phyloP scores from a whole-genome alignment of 1,140 invertebrate species.

The Sycophila sp. region DNA sequence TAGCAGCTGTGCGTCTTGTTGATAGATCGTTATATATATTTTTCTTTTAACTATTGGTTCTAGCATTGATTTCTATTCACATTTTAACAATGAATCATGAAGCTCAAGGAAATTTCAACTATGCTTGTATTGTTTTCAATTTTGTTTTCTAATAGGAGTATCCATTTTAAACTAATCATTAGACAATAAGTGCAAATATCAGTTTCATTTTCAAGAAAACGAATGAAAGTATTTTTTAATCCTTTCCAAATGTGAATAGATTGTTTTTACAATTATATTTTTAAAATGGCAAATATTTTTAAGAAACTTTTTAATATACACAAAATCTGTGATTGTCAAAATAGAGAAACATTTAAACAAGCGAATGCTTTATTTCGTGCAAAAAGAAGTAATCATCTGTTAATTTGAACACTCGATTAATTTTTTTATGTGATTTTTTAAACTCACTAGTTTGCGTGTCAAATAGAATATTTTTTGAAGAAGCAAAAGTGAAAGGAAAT shows the following conservation, averaged over 20 bases:
- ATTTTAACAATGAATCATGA: no score
- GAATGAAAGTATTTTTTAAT: not conserved
- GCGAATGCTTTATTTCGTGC: no score
- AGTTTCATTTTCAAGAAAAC: conserved; percentile 29
- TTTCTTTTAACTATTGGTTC: conserved; percentile 20
- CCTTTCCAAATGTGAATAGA: not conserved
- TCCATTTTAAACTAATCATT: not conserved
- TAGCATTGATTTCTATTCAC: conserved; percentile 7
- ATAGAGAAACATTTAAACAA: not conserved
- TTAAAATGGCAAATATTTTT: not conserved
- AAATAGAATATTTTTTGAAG: conserved; percentile 4
- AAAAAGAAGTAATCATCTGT: no score
- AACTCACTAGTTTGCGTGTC: no score
- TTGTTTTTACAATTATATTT: not conserved
- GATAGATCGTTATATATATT: conserved; percentile 17
- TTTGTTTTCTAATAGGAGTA: conserved; percentile 22
- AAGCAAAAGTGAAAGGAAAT: not conserved
- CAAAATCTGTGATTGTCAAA: conserved; percentile 4
- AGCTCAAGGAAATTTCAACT: no score
- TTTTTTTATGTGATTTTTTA: no score
- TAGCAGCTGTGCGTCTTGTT: no score
- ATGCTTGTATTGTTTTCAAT: conserved; percentile 32
- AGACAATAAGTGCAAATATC: conserved; percentile 22
- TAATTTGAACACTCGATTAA: no score
- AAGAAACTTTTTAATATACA: no score